Percentiles rank a stretch among this genome's conserved stretches.
phyloP scores from a whole-genome alignment of 92 coral and sea anemone genomes.

The Phenganax subtilis region DNA sequence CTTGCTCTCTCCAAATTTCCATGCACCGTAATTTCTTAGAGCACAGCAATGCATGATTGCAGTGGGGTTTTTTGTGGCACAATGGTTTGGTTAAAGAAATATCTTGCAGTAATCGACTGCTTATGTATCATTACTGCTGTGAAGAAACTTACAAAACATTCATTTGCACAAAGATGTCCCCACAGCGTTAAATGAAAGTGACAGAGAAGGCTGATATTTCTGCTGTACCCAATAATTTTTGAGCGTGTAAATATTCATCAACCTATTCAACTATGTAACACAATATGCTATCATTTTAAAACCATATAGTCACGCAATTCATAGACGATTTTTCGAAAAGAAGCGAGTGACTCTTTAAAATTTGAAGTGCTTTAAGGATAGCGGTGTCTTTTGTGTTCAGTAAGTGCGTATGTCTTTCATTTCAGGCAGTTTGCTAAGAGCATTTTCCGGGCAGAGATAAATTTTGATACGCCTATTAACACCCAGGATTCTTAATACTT shows the following conservation, averaged over 20 bases:
- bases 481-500: background rate
- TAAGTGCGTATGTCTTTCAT: background rate
- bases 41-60: background rate
- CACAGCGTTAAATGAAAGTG: no score
- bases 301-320: no score
- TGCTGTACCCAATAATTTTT: no score
- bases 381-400: background rate
- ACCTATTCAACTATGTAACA: no score
- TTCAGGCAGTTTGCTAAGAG: background rate
- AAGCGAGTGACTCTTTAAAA: background rate
- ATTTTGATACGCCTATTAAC: background rate
- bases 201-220: no score
- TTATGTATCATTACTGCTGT: no score
- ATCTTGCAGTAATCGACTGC: no score
- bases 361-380: background rate
- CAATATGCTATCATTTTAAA: no score
- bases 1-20: background rate
- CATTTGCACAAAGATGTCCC: no score
- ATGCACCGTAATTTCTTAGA: background rate
- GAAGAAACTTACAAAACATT: no score
- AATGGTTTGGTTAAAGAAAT: background rate
- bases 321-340: background rate
- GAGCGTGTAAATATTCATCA: no score
- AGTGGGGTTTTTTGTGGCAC: background rate
- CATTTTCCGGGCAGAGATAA: slow-evolving; percentile 10